Base-by-base conservation (phyloP, 2,888 invertebrate species). In the Torymus texanus region DNA sequence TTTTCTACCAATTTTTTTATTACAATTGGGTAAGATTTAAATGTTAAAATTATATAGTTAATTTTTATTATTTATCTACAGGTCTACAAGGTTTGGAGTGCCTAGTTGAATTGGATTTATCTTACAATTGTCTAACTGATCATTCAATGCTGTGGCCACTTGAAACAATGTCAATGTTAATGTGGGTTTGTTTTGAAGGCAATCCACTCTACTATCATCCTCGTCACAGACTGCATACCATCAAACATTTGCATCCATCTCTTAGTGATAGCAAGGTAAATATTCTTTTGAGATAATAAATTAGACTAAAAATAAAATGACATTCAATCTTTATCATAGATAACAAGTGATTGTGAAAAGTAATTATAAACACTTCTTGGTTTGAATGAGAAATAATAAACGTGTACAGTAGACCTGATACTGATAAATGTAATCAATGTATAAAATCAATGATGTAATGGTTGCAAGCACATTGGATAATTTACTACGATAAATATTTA, bases 191-290 rank as follows among this genome's bases (percentile, higher is more conserved):
- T 83, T 89, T 94, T 14, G 91, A 91, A 82, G 93, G 93, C 5
- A 94, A 94, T 91, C 94, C 94, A 0, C 85, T 94, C 18, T 91
- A 92, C 74, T 94, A 92, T 87, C 93, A 94, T 88, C 92, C 92
- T 0, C 91, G 92, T 61, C 94, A 94, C 87, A 91, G 94, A 56
- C 84, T 90, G 76, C 88, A 91, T 1, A 91, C 92, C 0, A 91
- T 92, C 2, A 91, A 91, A 83, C 92, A 92, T 88, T 88, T 94
- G 65, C 92, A 93, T 86, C 91, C 91, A 78, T 92, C 92, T 82
- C 91, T 92, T 14, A 90, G 91, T 11, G 91, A 91, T 50, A 91
- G 90, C 4, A 92, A 92, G 86, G 91, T 91, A 87, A 87, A 81
- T 72, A 55, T 71, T 12, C 11, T 75, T n/a, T 75, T 62, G 12